Base-by-base conservation (phyloP, 2,888 invertebrate genomes). In the Ceramica pisi region DNA sequence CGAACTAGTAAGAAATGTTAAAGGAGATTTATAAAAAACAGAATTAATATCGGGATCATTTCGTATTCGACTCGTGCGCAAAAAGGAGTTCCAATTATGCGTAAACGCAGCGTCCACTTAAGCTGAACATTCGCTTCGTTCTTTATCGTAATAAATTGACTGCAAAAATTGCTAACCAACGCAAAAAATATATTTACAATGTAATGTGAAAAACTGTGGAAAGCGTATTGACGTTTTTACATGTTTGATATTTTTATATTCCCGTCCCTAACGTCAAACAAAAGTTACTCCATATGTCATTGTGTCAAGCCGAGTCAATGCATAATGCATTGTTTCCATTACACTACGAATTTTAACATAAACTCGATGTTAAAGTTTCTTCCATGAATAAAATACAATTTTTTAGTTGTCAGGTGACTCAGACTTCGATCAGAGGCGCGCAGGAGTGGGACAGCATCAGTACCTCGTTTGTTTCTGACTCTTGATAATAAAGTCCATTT, bases 271-370 rank as follows among this genome's bases (percentile, higher is more conserved):
- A 94, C 92, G 91, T 94, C 92, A 92, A 92, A 92, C 90, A 87
- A 90, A 92, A 92, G 89, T 92, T 91, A 91, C 91, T 92, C 93
- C 94, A 94, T 94, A 93, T 92, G 95, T 95, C 95, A 96, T 94
- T 93, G 94, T 95, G 94, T 94, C 94, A 92, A 90, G 87, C 86
- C 86, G 84, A 87, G 87, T 80, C 89, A 81, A 94, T 96, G 94
- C 93, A 96, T 96, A 89, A 96, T 95, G 93, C 93, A 96, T 95
- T 92, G 95, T 94, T 95, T 95, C 94, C 95, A 96, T 95, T 96
- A 95, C 94, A 95, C 95, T 94, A 94, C 94, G 93, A 94, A 90
- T 92, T 94, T 95, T 95, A 94, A 94, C 94, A 95, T 94, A 95
- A 94, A 94, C 92, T 90, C 90, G 93, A 95, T 95, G 95, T 95